Conservation (phyloP, 2,888 invertebrate species). For the Synanthedon vespiformis region DNA sequence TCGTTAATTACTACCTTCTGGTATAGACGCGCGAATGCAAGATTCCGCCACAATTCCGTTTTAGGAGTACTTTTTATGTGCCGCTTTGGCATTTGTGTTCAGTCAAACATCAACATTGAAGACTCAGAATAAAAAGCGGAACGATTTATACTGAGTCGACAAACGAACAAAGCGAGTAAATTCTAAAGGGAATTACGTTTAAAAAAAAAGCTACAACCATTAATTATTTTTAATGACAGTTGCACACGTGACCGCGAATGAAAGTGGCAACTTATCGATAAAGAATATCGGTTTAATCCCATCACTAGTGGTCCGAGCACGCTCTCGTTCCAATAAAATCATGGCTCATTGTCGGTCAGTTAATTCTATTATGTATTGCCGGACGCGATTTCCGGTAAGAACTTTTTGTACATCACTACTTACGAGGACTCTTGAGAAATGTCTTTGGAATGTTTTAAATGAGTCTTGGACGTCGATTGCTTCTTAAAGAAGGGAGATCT, state of each 20-base stretch:
- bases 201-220: not conserved
- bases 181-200: no score
- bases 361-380: conserved; percentile 13
- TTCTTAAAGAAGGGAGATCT: not conserved
- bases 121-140: no score
- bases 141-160: no score
- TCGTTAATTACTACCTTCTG: no score
- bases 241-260: not conserved
- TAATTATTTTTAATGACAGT: not conserved
- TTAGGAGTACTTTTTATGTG: no score
- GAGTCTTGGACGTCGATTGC: not conserved
- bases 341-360: conserved; percentile 21
- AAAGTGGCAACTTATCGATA: conserved; percentile 10
- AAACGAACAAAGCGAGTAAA: no score
- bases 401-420: not conserved
- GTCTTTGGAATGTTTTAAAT: not conserved
- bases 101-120: no score
- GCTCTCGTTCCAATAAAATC: not conserved
- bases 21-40: no score
- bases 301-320: not conserved
- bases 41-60: no score
- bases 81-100: no score
- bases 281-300: conserved; percentile 5
- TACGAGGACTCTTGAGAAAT: not conserved
- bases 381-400: not conserved